A percentile compares a stretch with the other conserved stretches of the same genome.
phyloP scores from a whole-genome alignment of 2,888 invertebrate genomes.

The Gastrophysa polygoni region DNA sequence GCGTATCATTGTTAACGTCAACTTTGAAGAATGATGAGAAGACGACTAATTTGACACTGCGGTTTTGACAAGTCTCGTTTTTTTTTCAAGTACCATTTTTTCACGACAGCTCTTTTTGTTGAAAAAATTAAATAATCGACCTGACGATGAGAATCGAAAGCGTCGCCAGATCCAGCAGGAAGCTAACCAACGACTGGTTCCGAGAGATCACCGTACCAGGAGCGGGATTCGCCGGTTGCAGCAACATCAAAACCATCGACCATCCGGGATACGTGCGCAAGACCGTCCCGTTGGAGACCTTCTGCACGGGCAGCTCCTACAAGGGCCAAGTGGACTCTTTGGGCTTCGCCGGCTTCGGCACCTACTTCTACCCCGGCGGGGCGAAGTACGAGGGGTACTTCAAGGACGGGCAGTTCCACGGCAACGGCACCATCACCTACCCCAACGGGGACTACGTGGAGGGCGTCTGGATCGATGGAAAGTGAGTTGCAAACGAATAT shows the following conservation, averaged over 20 bases:
- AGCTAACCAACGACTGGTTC: slow-evolving; percentile 1
- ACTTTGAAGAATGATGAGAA: no score
- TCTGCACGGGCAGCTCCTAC: slow-evolving; percentile 28
- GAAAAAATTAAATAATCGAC: no score
- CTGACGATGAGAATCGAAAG: background rate
- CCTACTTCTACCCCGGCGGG: slow-evolving; percentile 28
- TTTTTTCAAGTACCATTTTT: no score
- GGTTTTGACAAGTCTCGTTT: no score
- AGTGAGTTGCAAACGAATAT: slow-evolving; percentile 16
- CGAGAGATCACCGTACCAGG: slow-evolving; percentile 12
- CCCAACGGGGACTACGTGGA: slow-evolving; percentile 26
- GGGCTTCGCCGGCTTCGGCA: slow-evolving; percentile 28
- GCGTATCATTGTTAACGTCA: no score
- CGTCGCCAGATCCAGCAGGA: background rate
- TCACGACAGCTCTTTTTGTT: no score
- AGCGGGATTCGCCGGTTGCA: background rate
- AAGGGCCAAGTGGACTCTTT: slow-evolving; percentile 24
- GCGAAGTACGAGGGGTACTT: slow-evolving; percentile 30
- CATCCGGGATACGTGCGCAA: background rate
- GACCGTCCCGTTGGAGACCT: slow-evolving; percentile 14
- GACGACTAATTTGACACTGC: no score
- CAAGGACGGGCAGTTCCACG: slow-evolving; percentile 33
- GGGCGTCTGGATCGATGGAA: slow-evolving; percentile 29
- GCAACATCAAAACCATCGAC: no score
- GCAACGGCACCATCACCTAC: slow-evolving; percentile 28